Conservation (phyloP, 1,140 invertebrate species). For the Pogonus chalceus region DNA sequence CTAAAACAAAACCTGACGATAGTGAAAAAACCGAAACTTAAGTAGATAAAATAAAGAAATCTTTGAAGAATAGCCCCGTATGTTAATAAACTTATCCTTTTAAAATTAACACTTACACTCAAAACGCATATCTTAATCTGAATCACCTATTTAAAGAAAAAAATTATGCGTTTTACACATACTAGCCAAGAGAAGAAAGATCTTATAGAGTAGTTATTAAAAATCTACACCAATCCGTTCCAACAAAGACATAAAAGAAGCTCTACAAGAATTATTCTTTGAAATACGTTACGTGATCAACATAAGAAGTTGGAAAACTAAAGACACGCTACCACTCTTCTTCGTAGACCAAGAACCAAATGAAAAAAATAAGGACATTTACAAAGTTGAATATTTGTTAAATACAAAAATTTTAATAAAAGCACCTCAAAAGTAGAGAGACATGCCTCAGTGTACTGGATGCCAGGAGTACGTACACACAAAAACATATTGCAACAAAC, state of each 20-base stretch:
- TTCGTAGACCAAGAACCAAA: conserved; percentile 28
- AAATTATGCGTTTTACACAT: neutral
- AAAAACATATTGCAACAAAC: conserved; percentile 26
- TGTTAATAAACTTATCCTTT: no score
- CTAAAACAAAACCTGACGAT: no score
- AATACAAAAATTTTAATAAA: conserved; percentile 27
- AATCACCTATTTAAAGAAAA: neutral
- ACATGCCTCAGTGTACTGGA: conserved; percentile 26
- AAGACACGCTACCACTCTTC: conserved; percentile 27
- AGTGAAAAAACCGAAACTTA: no score
- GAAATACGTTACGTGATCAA: conserved; percentile 20
- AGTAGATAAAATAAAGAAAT: no score
- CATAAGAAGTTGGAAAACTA: conserved; percentile 21
- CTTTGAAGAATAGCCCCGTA: no score
- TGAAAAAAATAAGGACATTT: conserved; percentile 31
- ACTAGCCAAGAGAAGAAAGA: neutral
- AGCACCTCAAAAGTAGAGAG: conserved; percentile 23
- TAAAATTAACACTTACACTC: neutral
- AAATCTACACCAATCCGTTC: conserved; percentile 19
- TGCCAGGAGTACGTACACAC: conserved; percentile 31
- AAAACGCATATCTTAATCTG: neutral
- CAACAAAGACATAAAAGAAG: conserved; percentile 13
- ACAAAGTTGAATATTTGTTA: conserved; percentile 23
- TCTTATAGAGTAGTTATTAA: conserved; percentile 15
- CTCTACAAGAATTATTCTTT: conserved; percentile 12